phyloP scores from a whole-genome alignment of 2,888 invertebrate genomes.

The Oscheius onirici region DNA sequence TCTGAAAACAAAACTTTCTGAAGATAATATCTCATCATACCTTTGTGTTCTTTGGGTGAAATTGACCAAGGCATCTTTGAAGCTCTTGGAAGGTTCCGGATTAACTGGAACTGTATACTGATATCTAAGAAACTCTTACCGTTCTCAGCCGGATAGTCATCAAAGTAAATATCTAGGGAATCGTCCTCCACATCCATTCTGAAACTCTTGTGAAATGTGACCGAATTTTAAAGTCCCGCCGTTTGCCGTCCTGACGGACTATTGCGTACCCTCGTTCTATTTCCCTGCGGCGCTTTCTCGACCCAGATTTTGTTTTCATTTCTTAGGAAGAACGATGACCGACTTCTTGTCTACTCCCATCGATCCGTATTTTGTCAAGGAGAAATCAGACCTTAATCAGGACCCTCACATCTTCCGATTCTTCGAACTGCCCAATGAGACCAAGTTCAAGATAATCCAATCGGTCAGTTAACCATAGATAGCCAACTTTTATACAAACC shows the following conservation, averaged over 20 bases:
- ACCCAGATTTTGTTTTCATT: too few relatives aligned
- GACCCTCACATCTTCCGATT: background rate
- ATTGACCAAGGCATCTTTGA: slow-evolving; percentile 7
- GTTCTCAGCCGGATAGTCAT: background rate
- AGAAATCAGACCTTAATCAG: too few relatives aligned
- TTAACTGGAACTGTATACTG: background rate
- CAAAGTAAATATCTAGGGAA: slow-evolving; percentile 16
- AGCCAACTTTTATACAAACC: too few relatives aligned
- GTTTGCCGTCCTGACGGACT: background rate
- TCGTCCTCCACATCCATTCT: slow-evolving; percentile 1
- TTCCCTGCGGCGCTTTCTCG: background rate
- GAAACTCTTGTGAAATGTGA: too few relatives aligned
- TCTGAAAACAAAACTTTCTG: background rate
- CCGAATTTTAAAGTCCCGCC: slow-evolving; percentile 9
- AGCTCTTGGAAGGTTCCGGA: background rate
- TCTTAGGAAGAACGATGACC: too few relatives aligned
- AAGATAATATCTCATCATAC: background rate
- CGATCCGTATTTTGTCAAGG: too few relatives aligned
- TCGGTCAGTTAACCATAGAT: background rate
- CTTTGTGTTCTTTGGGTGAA: slow-evolving; percentile 31
- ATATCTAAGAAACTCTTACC: background rate
- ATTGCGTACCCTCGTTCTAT: background rate
- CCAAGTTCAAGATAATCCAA: slow-evolving; percentile 5
- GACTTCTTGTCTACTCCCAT: too few relatives aligned
- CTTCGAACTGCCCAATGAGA: background rate